phyloP scores from a whole-genome alignment of 2,113 vertebrate species.

The Antennarius striatus region DNA sequence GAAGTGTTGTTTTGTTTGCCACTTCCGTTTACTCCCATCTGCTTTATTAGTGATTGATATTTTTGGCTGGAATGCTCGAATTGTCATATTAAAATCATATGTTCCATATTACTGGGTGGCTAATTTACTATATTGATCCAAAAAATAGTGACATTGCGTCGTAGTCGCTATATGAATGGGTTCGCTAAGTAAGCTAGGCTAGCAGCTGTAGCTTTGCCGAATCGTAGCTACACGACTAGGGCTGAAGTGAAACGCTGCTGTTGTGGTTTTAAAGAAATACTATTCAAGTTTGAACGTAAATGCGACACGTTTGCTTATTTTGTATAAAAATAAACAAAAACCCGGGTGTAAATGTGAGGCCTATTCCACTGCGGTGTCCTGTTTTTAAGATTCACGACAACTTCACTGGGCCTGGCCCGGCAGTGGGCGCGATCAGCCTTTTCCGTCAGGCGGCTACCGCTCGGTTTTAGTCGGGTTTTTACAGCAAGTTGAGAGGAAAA shows the following conservation, averaged over 20 bases:
- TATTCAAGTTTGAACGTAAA: accelerated
- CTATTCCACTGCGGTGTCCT: constrained; percentile 33
- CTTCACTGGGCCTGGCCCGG: constrained; percentile 38
- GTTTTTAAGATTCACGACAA: constrained; percentile 10
- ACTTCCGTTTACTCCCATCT: constrained; percentile 50
- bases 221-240: constrained; percentile 29
- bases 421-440: constrained; percentile 49
- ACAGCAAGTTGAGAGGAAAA: neutral
- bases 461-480: constrained; percentile 40
- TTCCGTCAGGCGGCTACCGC: constrained; percentile 39
- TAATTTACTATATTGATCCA: neutral
- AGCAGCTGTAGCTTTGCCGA: constrained; percentile 32
- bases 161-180: constrained; percentile 60
- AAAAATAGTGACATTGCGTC: neutral
- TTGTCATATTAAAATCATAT: accelerated
- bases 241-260: constrained; percentile 4
- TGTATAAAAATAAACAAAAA: accelerated
- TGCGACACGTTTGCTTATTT: accelerated
- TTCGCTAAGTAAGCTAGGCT: constrained; percentile 49
- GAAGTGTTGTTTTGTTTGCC: constrained; percentile 63
- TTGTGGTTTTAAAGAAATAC: neutral
- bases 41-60: neutral
- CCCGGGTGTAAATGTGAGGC: neutral
- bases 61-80: too few species aligned
- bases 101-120: accelerated